A percentile compares a stretch with the other conserved stretches of the same genome.
These are phyloP conservation scores for Ceriagrion tenellum DNA, from an alignment of 2,888 invertebrate species.

Conservation along the genomic window DNA sequence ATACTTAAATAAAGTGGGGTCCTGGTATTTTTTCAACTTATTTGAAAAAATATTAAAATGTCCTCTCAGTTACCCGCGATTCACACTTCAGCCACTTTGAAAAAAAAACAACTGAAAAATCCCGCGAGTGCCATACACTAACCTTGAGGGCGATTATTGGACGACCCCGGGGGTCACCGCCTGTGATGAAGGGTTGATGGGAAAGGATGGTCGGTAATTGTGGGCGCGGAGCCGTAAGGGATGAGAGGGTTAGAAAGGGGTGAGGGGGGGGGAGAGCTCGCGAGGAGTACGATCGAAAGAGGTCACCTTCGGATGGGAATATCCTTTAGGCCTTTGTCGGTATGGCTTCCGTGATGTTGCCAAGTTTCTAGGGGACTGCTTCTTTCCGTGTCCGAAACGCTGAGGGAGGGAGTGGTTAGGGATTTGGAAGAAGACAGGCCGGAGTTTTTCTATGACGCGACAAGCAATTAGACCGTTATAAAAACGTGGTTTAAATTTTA, in stretches of 20 bases:
- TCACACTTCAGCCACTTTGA: too few species aligned
- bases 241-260: too few species aligned
- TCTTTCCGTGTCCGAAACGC: background rate
- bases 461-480: too few species aligned
- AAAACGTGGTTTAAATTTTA: too few species aligned
- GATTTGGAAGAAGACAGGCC: background rate
- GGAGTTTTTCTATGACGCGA: background rate
- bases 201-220: background rate
- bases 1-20: too few species aligned
- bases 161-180: background rate
- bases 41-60: too few species aligned
- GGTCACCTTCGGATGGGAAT: slow-evolving; percentile 5
- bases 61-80: too few species aligned
- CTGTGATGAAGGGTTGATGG: background rate
- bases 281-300: background rate
- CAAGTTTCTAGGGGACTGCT: slow-evolving; percentile 1
- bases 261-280: background rate
- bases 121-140: background rate
- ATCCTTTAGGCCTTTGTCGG: slow-evolving; percentile 51
- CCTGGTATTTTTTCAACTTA: too few species aligned
- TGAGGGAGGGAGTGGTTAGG: background rate
- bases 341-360: slow-evolving; percentile 61
- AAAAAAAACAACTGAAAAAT: background rate
- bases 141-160: background rate
- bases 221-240: background rate